These are phyloP conservation scores for Cryptosula pallasiana DNA, from an alignment of 2,888 invertebrate genomes.

Conservation along the genomic window DNA sequence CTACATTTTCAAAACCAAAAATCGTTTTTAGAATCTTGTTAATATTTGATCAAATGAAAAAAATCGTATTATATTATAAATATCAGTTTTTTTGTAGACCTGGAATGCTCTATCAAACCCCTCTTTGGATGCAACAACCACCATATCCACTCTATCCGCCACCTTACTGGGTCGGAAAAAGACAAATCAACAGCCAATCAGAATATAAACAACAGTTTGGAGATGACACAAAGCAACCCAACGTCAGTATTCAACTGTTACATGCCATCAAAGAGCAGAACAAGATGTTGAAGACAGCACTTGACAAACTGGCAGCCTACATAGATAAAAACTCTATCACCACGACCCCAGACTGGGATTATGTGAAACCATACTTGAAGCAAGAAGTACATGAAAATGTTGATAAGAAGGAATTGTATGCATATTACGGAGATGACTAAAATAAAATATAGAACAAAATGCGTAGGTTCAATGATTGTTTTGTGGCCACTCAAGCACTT, in stretches of 20 bases:
- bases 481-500: neutral
- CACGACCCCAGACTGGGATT: neutral
- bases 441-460: neutral
- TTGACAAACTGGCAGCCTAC: neutral
- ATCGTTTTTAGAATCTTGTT: too few species aligned
- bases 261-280: neutral
- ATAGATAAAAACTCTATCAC: neutral
- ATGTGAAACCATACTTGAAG: neutral
- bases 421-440: constrained; percentile 8
- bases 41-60: too few species aligned
- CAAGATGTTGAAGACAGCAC: neutral
- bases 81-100: too few species aligned
- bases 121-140: too few species aligned
- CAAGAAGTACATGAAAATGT: neutral
- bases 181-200: neutral
- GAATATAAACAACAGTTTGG: neutral
- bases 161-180: neutral
- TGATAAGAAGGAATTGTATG: constrained; percentile 14
- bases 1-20: too few species aligned
- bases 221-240: neutral
- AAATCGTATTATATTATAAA: too few species aligned
- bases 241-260: neutral
- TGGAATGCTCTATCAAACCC: too few species aligned
- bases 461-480: neutral
- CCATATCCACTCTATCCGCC: neutral